Base-by-base conservation (phyloP, 2,113 vertebrate genomes). In the Leucoraja erinaceus region DNA sequence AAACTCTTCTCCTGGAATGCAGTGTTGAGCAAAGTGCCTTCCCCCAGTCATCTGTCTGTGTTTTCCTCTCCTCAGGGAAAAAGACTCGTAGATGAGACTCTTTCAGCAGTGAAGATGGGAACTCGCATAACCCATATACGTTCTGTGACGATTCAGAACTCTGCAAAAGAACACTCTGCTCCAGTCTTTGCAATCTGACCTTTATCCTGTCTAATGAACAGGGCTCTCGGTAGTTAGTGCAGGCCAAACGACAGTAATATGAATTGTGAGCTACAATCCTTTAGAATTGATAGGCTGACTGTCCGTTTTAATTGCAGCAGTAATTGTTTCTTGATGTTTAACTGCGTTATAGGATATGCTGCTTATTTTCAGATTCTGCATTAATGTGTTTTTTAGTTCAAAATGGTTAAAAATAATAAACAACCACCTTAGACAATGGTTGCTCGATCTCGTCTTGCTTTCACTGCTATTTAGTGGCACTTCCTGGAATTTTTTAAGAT, bases 1-100 rank as follows among this genome's bases (percentile, higher is more conserved):
- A 70, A 47, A 63, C 88, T 72, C 61, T 91, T 91, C 88, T 72
- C 59, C 88, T 91, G 66, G 88, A 91, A 47, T 91, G 38, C 88
- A 70, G 20, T 72, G 33, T 68, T 47, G 63, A 91, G 61, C 88
- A 25, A 20, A 91, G 61, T 70, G 38, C 88, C 88, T 91, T 91
- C 88, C 63, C 61, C 66, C 66, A 68, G 66, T 70, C 66, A 91
- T 91, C 54, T 91, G 38, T 83, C 61, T 91, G 88, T 91, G 66
- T 68, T 91, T 91, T 91, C 88, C 88, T 91, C 70, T 91, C 88
- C 68, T 91, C 88, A 91, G 88, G 88, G 66, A 91, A 70, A 91
- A 68, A 68, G 66, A 66, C 63, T 72, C 88, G 66, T 91, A 91
- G 66, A 91, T 91, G 88, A 91, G 88, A 33, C 66, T 68, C 88